Conservation (phyloP, 2,797 vertebrate genomes). For the Fistularia commersonii region DNA sequence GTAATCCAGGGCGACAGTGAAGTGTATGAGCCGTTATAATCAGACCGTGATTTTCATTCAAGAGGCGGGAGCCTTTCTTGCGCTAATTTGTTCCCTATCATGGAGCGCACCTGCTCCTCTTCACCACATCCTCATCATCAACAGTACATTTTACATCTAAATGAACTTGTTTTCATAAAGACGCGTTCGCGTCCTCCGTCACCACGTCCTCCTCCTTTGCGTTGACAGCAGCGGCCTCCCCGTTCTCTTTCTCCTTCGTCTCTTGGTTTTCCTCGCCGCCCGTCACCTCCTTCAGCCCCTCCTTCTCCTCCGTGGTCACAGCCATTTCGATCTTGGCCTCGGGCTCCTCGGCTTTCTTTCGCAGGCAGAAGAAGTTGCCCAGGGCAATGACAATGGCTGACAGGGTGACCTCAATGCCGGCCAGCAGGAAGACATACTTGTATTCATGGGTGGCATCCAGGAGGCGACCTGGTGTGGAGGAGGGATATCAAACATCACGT, state of each 20-base stretch:
- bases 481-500: background rate
- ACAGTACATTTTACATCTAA: too few species aligned
- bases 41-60: too few species aligned
- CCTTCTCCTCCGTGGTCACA: conserved; percentile 50
- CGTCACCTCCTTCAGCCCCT: conserved; percentile 57
- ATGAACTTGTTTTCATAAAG: background rate
- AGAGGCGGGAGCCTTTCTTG: too few species aligned
- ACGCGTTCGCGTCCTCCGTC: background rate
- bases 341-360: conserved; percentile 53
- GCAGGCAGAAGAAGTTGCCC: conserved; percentile 84
- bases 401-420: conserved; percentile 82
- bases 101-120: too few species aligned
- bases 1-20: too few species aligned
- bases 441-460: conserved; percentile 83
- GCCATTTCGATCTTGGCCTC: conserved; percentile 65
- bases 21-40: too few species aligned
- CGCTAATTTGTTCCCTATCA: too few species aligned
- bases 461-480: conserved; percentile 74
- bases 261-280: conserved; percentile 65
- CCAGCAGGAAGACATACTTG: conserved; percentile 86
- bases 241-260: conserved; percentile 66
- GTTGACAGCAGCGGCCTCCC: conserved; percentile 29
- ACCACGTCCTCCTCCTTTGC: conserved; percentile 51
- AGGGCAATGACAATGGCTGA: conserved; percentile 79
- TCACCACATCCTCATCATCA: too few species aligned